phyloP scores from a whole-genome alignment of 1,140 invertebrate genomes.

The Neodiprion virginianus region DNA sequence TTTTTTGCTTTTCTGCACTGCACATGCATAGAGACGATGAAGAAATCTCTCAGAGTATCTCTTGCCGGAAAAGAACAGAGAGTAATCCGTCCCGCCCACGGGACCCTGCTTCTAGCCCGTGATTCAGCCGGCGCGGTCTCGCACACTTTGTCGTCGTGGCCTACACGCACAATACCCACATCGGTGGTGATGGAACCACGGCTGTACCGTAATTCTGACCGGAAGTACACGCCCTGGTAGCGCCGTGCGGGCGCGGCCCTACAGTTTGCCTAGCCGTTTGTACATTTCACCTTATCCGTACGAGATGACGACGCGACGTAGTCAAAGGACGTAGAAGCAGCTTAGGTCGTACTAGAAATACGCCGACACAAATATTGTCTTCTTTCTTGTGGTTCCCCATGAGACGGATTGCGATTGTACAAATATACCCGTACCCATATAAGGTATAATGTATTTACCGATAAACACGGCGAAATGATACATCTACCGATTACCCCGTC shows the following conservation, averaged over 20 bases:
- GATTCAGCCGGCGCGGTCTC: not conserved
- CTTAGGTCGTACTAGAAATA: too few species aligned
- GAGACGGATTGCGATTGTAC: too few species aligned
- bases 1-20: not conserved
- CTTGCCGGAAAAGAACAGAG: not conserved
- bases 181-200: not conserved
- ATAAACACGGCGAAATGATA: too few species aligned
- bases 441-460: too few species aligned
- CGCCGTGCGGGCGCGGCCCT: not conserved
- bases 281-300: not conserved
- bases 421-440: too few species aligned
- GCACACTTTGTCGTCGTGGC: not conserved
- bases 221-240: conserved; percentile 1
- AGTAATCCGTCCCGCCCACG: not conserved
- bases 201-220: not conserved
- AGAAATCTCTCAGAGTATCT: not conserved
- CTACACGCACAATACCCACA: not conserved
- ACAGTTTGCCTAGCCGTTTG: not conserved
- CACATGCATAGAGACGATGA: not conserved
- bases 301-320: too few species aligned
- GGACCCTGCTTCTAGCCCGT: not conserved
- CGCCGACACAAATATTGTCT: too few species aligned
- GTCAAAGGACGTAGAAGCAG: too few species aligned
- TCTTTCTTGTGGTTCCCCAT: too few species aligned
- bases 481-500: too few species aligned